Base-by-base conservation (phyloP, 2,113 vertebrate genomes). In the Scomber japonicus region DNA sequence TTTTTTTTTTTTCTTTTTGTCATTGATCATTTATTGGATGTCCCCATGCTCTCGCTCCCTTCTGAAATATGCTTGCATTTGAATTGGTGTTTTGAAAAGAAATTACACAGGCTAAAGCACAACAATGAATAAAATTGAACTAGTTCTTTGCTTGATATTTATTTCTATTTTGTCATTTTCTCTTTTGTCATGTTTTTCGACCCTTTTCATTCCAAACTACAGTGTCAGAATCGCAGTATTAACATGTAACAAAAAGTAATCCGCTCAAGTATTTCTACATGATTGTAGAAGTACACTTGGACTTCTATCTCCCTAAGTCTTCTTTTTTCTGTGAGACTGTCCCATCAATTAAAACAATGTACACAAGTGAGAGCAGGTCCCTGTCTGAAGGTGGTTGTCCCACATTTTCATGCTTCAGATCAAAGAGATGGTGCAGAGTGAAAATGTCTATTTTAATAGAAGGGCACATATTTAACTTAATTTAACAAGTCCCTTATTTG, bases 111-210 rank as follows among this genome's bases (percentile, higher is more conserved):
- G 90, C 85, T 94, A 91, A 95, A 94, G 92, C 94, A 95, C 93
- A 95, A 94, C 78, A 68, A 84, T 90, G n/a, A 96, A 94, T 95
- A 94, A 95, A 95, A 92, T 83, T 86, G n/a, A 91, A 86, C 70
- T 92, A 88, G 93, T 93, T 91, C 69, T 92, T 90, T 88, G 88
- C 82, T 93, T 90, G 86, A 92, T 89, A 89, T 88, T 90, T 86
- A 86, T 90, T 80, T 91, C 71, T 62, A 53, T 84, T 78, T 83
- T 89, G 44, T 82, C 66, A 65, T 80, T 78, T 88, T 78, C 7
- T 73, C 9, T 53, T 60, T 40, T 40, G 35, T 40, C 35, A 40
- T 40, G 35, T 40, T 62, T 80, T 72, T 77, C 6, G 3, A 49
- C 50, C 27, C 54, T 73, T 80, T 91, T 81, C 50, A 86, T 87